phyloP scores from a whole-genome alignment of 1,140 invertebrate genomes.

The Zaprionus vittiger region DNA sequence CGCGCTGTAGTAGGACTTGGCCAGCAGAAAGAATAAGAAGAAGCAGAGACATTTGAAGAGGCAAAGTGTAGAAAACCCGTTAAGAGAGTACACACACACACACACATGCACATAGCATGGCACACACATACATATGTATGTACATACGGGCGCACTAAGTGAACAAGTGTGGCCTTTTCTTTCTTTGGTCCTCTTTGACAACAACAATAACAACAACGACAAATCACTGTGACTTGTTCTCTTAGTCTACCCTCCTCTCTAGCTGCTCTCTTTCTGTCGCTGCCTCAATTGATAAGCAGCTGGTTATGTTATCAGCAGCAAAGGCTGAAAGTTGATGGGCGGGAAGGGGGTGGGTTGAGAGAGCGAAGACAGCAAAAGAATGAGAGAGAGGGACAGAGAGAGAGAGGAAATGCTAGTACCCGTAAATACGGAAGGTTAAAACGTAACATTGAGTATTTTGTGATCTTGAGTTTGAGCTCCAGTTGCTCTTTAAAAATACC shows the following conservation, averaged over 20 bases:
- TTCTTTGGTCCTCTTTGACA: slow-evolving; percentile 25
- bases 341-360: not conserved
- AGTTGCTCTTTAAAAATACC: too few relatives aligned
- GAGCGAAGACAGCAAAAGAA: slow-evolving; percentile 18
- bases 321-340: slow-evolving; percentile 4
- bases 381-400: not conserved
- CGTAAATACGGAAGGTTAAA: not conserved
- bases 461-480: too few relatives aligned
- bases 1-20: slow-evolving; percentile 18
- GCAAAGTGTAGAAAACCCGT: slow-evolving; percentile 22
- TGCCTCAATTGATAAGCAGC: slow-evolving; percentile 40
- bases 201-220: slow-evolving; percentile 21
- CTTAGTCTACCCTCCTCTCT: slow-evolving; percentile 19
- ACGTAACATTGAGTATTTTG: too few relatives aligned
- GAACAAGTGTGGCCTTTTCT: slow-evolving; percentile 23
- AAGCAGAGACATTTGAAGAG: slow-evolving; percentile 24
- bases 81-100: slow-evolving; percentile 13
- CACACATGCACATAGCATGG: too few relatives aligned
- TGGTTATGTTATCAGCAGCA: slow-evolving; percentile 39
- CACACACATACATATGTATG: slow-evolving; percentile 1
- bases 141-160: slow-evolving; percentile 1
- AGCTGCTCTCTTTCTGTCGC: not conserved
- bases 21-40: not conserved
- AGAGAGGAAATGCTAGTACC: not conserved
- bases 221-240: slow-evolving; percentile 17